phyloP scores from a whole-genome alignment of 2,113 vertebrate species.

The Coregonus clupeaformis region DNA sequence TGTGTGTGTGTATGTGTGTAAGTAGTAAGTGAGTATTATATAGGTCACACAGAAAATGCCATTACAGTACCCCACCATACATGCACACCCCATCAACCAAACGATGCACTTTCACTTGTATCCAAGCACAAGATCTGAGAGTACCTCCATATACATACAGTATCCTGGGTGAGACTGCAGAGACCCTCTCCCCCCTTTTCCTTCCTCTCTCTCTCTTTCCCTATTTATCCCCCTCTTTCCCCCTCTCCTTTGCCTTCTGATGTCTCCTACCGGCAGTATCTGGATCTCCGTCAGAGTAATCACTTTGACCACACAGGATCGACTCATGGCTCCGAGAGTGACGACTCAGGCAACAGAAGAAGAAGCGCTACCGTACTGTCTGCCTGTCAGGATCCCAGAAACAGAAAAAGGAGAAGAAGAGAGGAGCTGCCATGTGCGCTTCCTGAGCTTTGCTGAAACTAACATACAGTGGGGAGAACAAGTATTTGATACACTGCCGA shows the following conservation, averaged over 20 bases:
- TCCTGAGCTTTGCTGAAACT: conserved; percentile 79
- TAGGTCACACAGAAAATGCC: no score
- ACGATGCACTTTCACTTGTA: background rate
- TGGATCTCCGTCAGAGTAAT: conserved; percentile 78
- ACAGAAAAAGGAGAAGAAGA: conserved; percentile 43
- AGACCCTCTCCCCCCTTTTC: background rate
- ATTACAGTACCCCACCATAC: background rate
- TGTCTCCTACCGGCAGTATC: conserved; percentile 72
- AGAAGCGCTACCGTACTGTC: conserved; percentile 7
- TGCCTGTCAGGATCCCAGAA: conserved; percentile 6
- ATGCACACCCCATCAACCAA: background rate
- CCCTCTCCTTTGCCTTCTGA: background rate
- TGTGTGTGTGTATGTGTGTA: background rate
- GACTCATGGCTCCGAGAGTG: conserved; percentile 67
- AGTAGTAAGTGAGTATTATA: no score
- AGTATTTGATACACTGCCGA: no score
- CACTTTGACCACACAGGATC: conserved; percentile 75
- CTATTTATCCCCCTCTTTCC: background rate
- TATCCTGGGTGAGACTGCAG: background rate
- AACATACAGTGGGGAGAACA: no score
- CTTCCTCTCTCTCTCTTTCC: background rate
- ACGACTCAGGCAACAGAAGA: conserved; percentile 38
- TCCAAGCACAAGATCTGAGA: background rate
- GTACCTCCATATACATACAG: background rate
- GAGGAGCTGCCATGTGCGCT: conserved; percentile 53